Evolutionary conservation across 2,888 invertebrate genomes (phyloP).

Genomic region (Catocala fraxini): DNA sequence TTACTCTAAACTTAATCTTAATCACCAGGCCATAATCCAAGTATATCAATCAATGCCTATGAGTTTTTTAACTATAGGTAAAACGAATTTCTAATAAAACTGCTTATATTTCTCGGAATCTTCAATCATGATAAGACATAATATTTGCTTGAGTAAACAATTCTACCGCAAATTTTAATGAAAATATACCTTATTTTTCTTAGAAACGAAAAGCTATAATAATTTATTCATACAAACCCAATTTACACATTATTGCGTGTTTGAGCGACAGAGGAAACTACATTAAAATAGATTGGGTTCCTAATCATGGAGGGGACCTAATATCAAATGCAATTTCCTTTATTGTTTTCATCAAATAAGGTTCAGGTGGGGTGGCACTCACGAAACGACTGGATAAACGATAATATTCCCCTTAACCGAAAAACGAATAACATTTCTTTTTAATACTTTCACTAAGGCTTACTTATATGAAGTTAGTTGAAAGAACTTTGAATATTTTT

Average conservation of each 20-base stretch:
- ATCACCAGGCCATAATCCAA: too few relatives aligned
- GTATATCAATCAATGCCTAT: too few relatives aligned
- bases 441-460: background rate
- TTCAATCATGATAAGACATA: too few relatives aligned
- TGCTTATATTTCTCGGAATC: too few relatives aligned
- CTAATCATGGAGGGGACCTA: slow-evolving; percentile 61
- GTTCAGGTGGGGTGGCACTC: slow-evolving; percentile 55
- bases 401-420: slow-evolving; percentile 25
- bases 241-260: slow-evolving; percentile 43
- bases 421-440: background rate
- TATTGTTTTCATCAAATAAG: slow-evolving; percentile 64
- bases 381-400: slow-evolving; percentile 25
- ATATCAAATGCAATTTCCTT: slow-evolving; percentile 68
- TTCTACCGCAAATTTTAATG: background rate
- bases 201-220: slow-evolving; percentile 8
- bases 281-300: slow-evolving; percentile 68
- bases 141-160: too few relatives aligned
- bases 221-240: slow-evolving; percentile 20
- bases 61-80: too few relatives aligned
- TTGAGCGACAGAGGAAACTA: slow-evolving; percentile 45
- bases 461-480: too few relatives aligned
- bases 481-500: background rate
- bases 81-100: too few relatives aligned
- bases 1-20: too few relatives aligned
- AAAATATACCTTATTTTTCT: background rate